These are phyloP conservation scores for Drosophila kurseongensis DNA, from an alignment of 1,140 invertebrate species.

Conservation along the genomic window DNA sequence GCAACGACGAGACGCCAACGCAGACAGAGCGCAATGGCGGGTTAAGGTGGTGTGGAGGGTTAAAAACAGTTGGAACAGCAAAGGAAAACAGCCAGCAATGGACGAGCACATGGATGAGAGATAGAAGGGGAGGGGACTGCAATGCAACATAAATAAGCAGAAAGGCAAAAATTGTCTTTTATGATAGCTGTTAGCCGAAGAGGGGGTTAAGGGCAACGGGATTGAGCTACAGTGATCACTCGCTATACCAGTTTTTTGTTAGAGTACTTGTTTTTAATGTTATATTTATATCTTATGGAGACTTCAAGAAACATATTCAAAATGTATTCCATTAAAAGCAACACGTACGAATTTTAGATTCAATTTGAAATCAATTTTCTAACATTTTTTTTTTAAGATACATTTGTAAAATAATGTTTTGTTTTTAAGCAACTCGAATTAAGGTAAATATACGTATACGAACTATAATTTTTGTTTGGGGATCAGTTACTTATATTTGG, in stretches of 20 bases:
- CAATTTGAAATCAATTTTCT: no score
- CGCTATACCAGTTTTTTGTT: background rate
- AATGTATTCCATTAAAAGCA: no score
- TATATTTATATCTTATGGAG: no score
- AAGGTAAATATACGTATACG: no score
- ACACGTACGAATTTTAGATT: no score
- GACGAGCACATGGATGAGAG: slow-evolving; percentile 24
- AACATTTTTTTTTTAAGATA: no score
- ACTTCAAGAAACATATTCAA: no score
- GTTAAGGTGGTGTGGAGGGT: slow-evolving; percentile 5
- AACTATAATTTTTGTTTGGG: no score
- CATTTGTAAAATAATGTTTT: no score
- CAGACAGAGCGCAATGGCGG: slow-evolving; percentile 32
- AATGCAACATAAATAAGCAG: slow-evolving; percentile 77
- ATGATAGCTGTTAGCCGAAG: slow-evolving; percentile 52
- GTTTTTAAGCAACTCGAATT: no score
- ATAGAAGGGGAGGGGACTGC: slow-evolving; percentile 32
- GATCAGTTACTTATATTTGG: no score
- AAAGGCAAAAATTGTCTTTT: slow-evolving; percentile 78
- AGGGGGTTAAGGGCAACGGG: slow-evolving; percentile 5
- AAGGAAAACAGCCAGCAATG: slow-evolving; percentile 8
- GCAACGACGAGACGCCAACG: slow-evolving; percentile 76
- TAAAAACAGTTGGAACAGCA: slow-evolving; percentile 11
- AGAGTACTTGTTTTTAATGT: no score
- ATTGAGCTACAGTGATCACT: slow-evolving; percentile 17